phyloP scores from a whole-genome alignment of 2,797 vertebrate species.

The Syncerus caffer region DNA sequence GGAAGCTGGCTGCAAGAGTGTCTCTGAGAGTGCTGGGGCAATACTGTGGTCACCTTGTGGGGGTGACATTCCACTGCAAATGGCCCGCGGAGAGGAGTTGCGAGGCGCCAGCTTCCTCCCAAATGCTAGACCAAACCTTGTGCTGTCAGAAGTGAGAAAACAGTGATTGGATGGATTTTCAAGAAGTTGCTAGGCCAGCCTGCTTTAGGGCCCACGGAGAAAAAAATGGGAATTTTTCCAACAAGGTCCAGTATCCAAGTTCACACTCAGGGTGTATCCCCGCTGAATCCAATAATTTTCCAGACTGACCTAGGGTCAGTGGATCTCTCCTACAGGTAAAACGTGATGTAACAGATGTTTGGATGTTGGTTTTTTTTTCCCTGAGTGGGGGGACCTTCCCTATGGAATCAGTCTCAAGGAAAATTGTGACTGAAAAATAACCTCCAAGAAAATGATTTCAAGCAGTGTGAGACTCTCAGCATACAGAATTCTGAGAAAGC shows the following conservation, averaged over 20 bases:
- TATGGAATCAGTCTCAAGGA: not conserved
- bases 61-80: not conserved
- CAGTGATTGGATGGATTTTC: not conserved
- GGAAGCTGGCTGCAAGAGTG: not conserved
- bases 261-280: not conserved
- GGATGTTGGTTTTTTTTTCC: not conserved
- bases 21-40: not conserved
- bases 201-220: not conserved
- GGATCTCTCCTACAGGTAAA: not conserved
- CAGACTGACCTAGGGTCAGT: not conserved
- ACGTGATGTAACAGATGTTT: rapidly evolving
- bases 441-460: not conserved
- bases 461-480: not conserved
- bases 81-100: not conserved
- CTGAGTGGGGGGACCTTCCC: not conserved
- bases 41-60: not conserved
- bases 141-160: not conserved
- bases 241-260: not conserved
- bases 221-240: not conserved
- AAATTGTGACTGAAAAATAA: not conserved
- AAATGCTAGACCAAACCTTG: not conserved
- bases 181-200: not conserved
- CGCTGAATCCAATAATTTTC: not conserved
- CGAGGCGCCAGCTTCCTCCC: rapidly evolving
- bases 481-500: not conserved